A percentile compares a stretch with the other conserved stretches of the same genome.
These are phyloP conservation scores for Distichodus sexfasciatus DNA, from an alignment of 2,797 vertebrate genomes.

Conservation along the genomic window DNA sequence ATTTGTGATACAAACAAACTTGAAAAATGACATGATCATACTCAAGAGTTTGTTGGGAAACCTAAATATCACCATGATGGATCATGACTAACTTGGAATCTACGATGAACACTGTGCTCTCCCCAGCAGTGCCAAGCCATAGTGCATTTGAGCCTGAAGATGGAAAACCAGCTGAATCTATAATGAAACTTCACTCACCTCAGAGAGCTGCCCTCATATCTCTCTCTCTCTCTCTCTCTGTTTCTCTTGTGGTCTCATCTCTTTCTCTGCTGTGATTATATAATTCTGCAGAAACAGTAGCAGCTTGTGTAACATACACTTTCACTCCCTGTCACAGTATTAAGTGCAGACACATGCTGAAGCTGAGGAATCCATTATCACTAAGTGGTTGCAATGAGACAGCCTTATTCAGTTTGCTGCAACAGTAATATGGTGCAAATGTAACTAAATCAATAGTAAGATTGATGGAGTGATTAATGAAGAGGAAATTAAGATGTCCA, in stretches of 20 bases:
- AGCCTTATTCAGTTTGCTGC: conserved; percentile 14
- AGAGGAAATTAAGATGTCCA: not conserved
- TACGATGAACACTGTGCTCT: conserved; percentile 2
- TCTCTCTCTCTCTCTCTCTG: conserved; percentile 21
- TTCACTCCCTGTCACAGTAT: conserved; percentile 24
- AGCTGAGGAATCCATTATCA: conserved; percentile 33
- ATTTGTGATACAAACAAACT: no score
- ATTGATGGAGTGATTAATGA: not conserved
- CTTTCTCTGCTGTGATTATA: conserved; percentile 46
- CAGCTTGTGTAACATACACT: conserved; percentile 52
- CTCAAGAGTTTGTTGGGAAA: no score
- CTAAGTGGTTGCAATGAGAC: conserved; percentile 9
- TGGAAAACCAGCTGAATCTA: conserved; percentile 35
- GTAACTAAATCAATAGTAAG: not conserved
- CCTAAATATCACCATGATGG: not conserved
- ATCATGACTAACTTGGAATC: conserved; percentile 9
- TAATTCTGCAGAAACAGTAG: conserved; percentile 51
- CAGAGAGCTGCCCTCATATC: conserved; percentile 14
- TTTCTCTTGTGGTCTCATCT: conserved; percentile 23
- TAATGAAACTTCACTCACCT: conserved; percentile 39
- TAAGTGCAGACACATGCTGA: conserved; percentile 28
- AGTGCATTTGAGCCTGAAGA: conserved; percentile 32
- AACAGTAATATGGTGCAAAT: not conserved
- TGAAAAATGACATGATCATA: no score
- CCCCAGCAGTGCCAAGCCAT: conserved; percentile 35